Evolutionary conservation across 2,888 invertebrate genomes (phyloP), one percentile per base, ranked within the genome.

Genomic region (Agriotes lineatus): DNA sequence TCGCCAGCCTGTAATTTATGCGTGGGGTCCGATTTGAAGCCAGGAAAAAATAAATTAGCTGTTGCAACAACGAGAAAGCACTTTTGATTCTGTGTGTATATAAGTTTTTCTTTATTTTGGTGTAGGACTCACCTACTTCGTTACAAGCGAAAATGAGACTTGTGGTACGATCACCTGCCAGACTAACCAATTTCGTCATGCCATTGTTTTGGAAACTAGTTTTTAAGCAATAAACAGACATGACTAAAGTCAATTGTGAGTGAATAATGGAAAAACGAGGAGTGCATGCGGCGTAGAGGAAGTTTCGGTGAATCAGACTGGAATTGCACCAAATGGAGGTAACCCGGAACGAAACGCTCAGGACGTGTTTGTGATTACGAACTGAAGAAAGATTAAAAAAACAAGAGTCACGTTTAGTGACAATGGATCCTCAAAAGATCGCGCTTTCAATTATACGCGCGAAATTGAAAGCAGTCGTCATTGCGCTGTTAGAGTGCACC

Each of bases 311-410:
- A 56, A 57, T 37, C 57, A 57, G 22, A 57, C 19, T 57, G 9
- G 37, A 18, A 57, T 52, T 20, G 18, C 39, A 16, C 48, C 20
- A 19, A 20, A 19, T n/a, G 20, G 19, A 14, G 45, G 2, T 12
- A 67, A 61, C 39, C 35, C 61, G 60, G 20, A 67, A 66, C 60
- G 35, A 66, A 54, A 60, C 54, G 54, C 14, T 39, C 39, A 33
- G 42, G 18, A 62, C 62, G 52, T 50, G 67, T 67, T 50, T 30
- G 50, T 60, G 52, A 60, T 67, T 67, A 67, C 48, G 30, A 30
- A 42, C 50, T 60, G 33, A 42, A 66, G 30, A 54, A 59, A 48
- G 42, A 58, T 50, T 59, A 50, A 59, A 39, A n/a, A 52, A 66
- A 50, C 35, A 25, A 59, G 35, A 50, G 50, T 50, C 56, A 66